Base-by-base conservation (phyloP, 1,140 invertebrate genomes). In the Antheraea pernyi region DNA sequence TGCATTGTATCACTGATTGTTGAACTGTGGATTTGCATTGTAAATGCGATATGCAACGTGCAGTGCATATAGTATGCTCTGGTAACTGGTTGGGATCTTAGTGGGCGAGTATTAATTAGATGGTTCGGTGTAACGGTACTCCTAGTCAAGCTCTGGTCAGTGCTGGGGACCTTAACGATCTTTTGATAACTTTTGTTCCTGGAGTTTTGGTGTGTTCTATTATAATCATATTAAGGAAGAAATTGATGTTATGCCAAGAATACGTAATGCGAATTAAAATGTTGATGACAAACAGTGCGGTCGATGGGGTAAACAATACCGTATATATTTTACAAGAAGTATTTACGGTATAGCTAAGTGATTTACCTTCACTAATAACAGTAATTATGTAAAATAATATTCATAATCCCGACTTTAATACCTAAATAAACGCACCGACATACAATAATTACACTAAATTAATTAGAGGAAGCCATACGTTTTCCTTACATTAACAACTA, bases 91-190 rank as follows among this genome's bases (percentile, higher is more conserved):
- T 84, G 77, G 73, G 76, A 65, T 81, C 69, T 67, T 74, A 78
- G 82, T 84, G 80, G 83, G 83, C 81, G 80, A 82, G 76, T 84
- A 81, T 89, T 91, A 90, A 89, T 90, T 88, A 88, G 77, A 66
- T 78, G 75, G 74, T 66, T 75, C 65, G 70, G 70, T 79, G 67
- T 81, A 87, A 85, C 83, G 80, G 84, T 84, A 84, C 80, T 70
- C 46, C 65, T 73, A 70, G 59, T 62, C 46, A 18, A 30, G 67
- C 62, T 67, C 39, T 71, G 71, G 65, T 72, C 72, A 65, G 61
- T 30, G 46, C 19, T 30, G 36, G 19, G 65, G 68, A 65, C 72
- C n/a, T 71, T 73, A 80, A 80, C 78, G 80, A 80, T 80, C 72
- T 73, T 82, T 79, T 74, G 77, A 78, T 83, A 81, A 78, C 71